phyloP scores from a whole-genome alignment of 2,113 vertebrate species.

The Myodes glareolus region DNA sequence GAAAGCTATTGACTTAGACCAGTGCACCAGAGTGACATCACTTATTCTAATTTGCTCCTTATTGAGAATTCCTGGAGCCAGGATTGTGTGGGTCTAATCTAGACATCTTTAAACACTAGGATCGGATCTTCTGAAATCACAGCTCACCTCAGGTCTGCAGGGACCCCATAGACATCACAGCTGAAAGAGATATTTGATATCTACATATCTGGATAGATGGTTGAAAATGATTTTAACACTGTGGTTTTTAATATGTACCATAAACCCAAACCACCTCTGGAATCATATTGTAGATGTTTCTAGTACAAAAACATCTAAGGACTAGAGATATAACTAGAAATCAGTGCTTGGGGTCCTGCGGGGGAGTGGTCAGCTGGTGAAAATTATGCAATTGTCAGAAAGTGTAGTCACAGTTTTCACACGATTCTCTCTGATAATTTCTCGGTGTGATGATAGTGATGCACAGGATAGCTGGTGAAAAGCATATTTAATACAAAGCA shows the following conservation, averaged over 20 bases:
- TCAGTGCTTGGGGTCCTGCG: not conserved
- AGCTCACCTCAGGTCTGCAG: not conserved
- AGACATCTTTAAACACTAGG: not conserved
- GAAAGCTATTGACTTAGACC: not conserved
- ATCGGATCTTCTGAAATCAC: not conserved
- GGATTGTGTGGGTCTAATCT: not conserved
- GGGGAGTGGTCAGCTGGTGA: conserved; percentile 11
- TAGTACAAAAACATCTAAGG: not conserved
- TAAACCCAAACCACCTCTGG: not conserved
- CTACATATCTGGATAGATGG: not conserved
- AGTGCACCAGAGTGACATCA: not conserved
- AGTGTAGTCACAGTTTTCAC: conserved; percentile 33
- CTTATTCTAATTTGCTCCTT: not conserved
- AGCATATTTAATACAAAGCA: conserved; percentile 24
- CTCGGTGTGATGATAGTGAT: not conserved
- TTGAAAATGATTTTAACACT: conserved; percentile 37
- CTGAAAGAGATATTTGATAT: not conserved
- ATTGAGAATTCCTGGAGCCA: not conserved
- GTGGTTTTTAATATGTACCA: not conserved
- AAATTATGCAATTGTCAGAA: conserved; percentile 17
- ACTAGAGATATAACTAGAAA: not conserved
- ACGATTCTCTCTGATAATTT: conserved; percentile 14
- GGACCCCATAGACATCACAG: not conserved
- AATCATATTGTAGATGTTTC: not conserved
- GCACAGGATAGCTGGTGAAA: not conserved